Conservation (phyloP, 2,888 invertebrate species). For the Dasysyrphus albostriatus region DNA sequence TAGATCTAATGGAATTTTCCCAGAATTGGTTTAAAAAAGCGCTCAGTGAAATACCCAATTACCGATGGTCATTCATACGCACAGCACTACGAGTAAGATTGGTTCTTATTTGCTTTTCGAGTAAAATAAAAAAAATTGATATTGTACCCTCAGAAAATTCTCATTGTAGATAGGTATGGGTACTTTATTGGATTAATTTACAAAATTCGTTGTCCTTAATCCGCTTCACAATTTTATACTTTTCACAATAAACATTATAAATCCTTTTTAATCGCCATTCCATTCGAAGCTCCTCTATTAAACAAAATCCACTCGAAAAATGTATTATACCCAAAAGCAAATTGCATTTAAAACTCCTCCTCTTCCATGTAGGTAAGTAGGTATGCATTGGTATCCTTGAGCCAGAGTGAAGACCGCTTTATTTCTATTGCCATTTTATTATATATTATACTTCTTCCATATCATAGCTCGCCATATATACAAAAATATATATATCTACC, state of each 20-base stretch:
- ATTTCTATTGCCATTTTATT: conserved; percentile 31
- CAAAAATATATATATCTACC: neutral
- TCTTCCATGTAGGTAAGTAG: conserved; percentile 44
- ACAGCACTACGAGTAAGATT: no score
- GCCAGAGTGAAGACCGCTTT: conserved; percentile 24
- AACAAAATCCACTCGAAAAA: conserved; percentile 52
- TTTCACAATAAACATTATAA: conserved; percentile 1
- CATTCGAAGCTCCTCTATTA: conserved; percentile 26
- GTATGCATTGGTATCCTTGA: neutral
- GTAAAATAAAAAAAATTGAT: no score
- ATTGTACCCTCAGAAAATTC: no score
- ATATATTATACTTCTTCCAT: conserved; percentile 9
- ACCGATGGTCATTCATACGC: no score
- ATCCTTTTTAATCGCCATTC: conserved; percentile 19
- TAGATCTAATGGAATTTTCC: no score
- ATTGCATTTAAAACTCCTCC: conserved; percentile 62
- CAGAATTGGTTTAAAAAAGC: no score
- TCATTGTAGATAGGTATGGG: no score
- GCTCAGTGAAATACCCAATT: no score
- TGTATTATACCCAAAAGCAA: conserved; percentile 52
- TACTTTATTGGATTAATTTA: no score
- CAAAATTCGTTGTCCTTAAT: neutral
- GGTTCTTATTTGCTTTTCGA: no score
- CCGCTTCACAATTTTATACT: neutral
- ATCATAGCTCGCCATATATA: conserved; percentile 21